phyloP scores from a whole-genome alignment of 2,888 invertebrate species.

The Drosophila macrospina region DNA sequence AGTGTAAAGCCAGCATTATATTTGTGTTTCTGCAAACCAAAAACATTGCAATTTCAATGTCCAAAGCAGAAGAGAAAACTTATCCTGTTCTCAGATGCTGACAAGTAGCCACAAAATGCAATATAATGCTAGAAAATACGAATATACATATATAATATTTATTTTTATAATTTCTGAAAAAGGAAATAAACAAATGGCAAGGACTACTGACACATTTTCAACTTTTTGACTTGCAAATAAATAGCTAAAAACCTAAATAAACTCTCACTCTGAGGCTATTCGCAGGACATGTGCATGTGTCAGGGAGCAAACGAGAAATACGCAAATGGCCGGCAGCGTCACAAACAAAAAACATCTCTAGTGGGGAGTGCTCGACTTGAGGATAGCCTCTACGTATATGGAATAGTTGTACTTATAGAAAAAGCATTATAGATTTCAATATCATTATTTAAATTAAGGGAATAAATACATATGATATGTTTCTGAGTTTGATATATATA shows the following conservation, averaged over 20 bases:
- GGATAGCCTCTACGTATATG: background rate
- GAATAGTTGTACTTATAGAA: background rate
- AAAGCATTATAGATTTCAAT: no score
- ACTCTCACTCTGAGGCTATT: slow-evolving; percentile 46
- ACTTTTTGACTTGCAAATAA: slow-evolving; percentile 44
- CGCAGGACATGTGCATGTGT: slow-evolving; percentile 56
- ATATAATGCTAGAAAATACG: background rate
- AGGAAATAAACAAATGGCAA: slow-evolving; percentile 42
- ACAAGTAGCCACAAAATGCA: slow-evolving; percentile 10
- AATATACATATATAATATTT: slow-evolving; percentile 30
- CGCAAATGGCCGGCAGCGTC: slow-evolving; percentile 52
- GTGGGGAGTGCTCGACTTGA: background rate
- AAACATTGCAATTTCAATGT: slow-evolving; percentile 46
- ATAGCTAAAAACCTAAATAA: slow-evolving; percentile 50
- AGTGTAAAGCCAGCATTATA: no score
- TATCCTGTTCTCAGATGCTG: slow-evolving; percentile 6
- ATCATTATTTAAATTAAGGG: no score
- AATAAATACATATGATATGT: no score
- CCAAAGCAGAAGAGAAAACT: slow-evolving; percentile 27
- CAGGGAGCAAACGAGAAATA: slow-evolving; percentile 41
- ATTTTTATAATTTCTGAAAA: slow-evolving; percentile 31
- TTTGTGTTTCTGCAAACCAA: background rate
- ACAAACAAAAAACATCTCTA: slow-evolving; percentile 21
- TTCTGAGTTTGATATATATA: no score
- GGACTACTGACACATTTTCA: slow-evolving; percentile 52